Base-by-base conservation (phyloP, 2,797 vertebrate genomes). In the Psittacula echo region DNA sequence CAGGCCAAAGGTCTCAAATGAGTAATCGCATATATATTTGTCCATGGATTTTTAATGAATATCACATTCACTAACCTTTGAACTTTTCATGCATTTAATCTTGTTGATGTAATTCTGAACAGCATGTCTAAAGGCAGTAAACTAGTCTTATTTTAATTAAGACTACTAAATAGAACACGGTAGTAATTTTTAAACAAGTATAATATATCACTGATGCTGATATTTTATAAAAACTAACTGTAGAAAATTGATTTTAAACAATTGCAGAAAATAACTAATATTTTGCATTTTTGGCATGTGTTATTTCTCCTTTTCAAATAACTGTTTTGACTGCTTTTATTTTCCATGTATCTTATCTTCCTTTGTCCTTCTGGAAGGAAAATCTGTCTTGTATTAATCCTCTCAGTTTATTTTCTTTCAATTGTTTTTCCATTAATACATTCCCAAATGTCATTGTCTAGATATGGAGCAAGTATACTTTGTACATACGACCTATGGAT, bases 401-500 rank as follows among this genome's bases (percentile, higher is more conserved):
- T 60, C 5, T 41, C 19, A 7, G 4, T 30, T 81, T 32, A 32
- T 70, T 90, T 80, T 77, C 26, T 48, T 81, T 58, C 11, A 1
- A 0, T 47, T 58, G 7, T 51, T 26, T 72, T 73, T 73, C 30
- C 6, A 2, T 34, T 17, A 34, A n/a, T 29, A 7, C 3, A 0
- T 29, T 60, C 21, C 56, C 7, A 54, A 53, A 9, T 7, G 5
- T 39, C 11, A 11, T 7, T 42, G 8, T 70, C 29, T 34, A 14
- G 11, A 3, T n/a, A 24, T 21, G 9, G 34, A 76, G 34, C 42
- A 50, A 50, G 5, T 13, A 44, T 53, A 65, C 6, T 30, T 78
- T 39, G 2, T 41, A 7, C n/a, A 19, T 45, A 10, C 27, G 44
- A 24, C n/a, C 37, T 32, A 2, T 42, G 39, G 50, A 7, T 11